Conservation (phyloP, 2,797 vertebrate genomes). For the Menidia menidia region DNA sequence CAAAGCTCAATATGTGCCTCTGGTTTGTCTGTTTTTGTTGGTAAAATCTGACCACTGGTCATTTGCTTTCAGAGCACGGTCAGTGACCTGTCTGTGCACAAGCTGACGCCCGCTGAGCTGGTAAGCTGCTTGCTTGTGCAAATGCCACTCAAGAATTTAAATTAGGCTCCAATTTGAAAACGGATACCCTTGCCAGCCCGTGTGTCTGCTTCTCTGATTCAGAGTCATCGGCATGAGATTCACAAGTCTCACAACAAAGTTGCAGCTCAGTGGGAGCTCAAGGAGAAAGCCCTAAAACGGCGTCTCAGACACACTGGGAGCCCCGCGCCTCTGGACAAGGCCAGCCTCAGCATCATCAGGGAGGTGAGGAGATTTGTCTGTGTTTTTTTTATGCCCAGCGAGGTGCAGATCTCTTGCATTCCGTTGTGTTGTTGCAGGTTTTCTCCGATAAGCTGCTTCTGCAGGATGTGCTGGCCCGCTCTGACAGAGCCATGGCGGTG, state of each 20-base stretch:
- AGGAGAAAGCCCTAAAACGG: conserved; percentile 83
- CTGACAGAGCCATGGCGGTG: conserved; percentile 88
- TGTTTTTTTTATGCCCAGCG: background rate
- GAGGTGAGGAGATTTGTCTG: conserved; percentile 78
- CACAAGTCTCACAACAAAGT: conserved; percentile 91
- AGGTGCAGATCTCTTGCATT: background rate
- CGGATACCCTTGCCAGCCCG: background rate
- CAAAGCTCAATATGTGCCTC: background rate
- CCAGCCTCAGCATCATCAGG: conserved; percentile 86
- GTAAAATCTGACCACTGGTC: background rate
- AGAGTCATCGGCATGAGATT: conserved; percentile 90
- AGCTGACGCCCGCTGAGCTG: conserved; percentile 88
- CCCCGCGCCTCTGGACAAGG: conserved; percentile 79
- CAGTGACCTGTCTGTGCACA: conserved; percentile 90
- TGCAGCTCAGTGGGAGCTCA: conserved; percentile 89
- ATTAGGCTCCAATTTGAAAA: background rate
- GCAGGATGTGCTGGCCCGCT: conserved; percentile 87
- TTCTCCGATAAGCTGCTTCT: conserved; percentile 90
- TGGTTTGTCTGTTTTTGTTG: background rate
- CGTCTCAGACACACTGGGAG: conserved; percentile 73
- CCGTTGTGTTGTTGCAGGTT: conserved; percentile 79
- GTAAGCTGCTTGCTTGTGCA: conserved; percentile 75
- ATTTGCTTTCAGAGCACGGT: conserved; percentile 86
- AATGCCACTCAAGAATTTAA: background rate
- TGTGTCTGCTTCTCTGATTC: conserved; percentile 12